phyloP scores from a whole-genome alignment of 2,113 vertebrate species.

The Apaloderma vittatum region DNA sequence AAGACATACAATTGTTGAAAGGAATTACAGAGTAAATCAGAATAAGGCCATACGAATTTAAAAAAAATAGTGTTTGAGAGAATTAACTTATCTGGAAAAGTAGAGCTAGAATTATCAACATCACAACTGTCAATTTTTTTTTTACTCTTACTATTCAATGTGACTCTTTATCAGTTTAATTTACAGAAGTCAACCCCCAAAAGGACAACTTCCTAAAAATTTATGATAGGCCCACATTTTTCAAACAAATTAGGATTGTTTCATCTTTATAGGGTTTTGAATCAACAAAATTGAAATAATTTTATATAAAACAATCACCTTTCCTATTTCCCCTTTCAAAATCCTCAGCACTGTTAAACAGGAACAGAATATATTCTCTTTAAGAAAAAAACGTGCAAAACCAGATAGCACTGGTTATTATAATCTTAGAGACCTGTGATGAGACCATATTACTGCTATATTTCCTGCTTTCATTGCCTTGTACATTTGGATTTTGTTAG shows the following conservation, averaged over 20 bases:
- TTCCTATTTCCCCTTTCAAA: background rate
- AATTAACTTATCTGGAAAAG: background rate
- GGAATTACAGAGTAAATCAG: background rate
- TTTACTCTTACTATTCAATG: background rate
- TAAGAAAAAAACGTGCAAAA: background rate
- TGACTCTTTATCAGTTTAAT: background rate
- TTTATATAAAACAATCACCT: background rate
- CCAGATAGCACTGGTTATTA: background rate
- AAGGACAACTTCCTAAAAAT: background rate
- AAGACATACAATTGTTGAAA: rapidly evolving
- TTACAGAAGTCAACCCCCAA: background rate
- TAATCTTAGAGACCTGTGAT: background rate
- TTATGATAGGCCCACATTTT: background rate
- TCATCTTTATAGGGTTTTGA: background rate
- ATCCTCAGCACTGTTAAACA: background rate
- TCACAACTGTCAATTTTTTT: rapidly evolving
- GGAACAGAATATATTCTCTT: background rate
- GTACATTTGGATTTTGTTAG: background rate
- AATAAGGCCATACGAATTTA: background rate
- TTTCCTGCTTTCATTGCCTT: background rate
- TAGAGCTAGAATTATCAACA: background rate
- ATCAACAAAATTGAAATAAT: background rate
- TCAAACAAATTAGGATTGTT: background rate
- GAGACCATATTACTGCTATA: background rate
- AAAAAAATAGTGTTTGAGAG: background rate